phyloP scores from a whole-genome alignment of 2,113 vertebrate genomes.

The Microcebus ravelobensis region DNA sequence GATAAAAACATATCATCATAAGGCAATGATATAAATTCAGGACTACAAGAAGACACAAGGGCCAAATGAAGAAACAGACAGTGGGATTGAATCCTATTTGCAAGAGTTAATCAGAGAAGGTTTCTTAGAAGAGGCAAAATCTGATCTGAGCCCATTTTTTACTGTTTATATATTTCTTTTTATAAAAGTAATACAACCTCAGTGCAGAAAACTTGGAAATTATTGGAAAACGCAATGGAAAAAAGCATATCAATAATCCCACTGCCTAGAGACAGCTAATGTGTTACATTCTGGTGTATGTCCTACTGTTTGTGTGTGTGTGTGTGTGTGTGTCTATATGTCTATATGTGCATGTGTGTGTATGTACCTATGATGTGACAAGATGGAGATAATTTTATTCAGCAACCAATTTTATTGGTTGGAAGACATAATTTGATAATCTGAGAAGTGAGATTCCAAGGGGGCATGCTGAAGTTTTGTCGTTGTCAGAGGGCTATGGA shows the following conservation, averaged over 20 bases:
- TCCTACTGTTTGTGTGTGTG: neutral
- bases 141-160: neutral
- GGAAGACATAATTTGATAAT: slow-evolving; percentile 2
- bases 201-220: neutral
- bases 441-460: neutral
- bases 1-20: neutral
- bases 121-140: neutral
- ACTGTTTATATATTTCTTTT: neutral
- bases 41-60: neutral
- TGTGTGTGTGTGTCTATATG: neutral
- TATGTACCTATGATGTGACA: neutral
- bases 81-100: neutral
- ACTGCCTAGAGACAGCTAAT: neutral
- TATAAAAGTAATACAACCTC: neutral
- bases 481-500: neutral
- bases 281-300: neutral
- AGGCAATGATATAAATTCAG: neutral
- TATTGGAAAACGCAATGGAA: neutral
- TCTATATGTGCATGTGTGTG: no score
- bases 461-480: neutral
- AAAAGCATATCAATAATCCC: neutral
- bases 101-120: neutral
- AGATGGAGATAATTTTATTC: neutral
- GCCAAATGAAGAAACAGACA: neutral
- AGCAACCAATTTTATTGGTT: neutral